A percentile compares a stretch with the other conserved stretches of the same genome.
These are phyloP conservation scores for Sinodicranocentrus sp. DNA, from an alignment of 2,888 invertebrate species.

Conservation along the genomic window DNA sequence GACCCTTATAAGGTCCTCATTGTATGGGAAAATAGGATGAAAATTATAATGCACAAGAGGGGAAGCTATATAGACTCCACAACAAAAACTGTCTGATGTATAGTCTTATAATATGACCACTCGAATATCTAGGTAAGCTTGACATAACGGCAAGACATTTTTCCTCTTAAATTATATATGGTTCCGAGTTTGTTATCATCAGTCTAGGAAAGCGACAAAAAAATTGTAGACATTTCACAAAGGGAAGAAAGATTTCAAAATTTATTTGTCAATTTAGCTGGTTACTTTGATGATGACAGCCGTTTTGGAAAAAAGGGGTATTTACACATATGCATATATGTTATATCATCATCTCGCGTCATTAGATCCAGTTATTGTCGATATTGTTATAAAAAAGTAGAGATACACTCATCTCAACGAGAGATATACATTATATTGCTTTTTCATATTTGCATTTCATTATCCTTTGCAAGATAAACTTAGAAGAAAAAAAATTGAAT, in stretches of 20 bases:
- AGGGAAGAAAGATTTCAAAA: neutral
- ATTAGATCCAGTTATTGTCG: slow-evolving; percentile 68
- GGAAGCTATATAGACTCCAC: too few species aligned
- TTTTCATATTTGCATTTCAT: slow-evolving; percentile 16
- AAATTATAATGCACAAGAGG: slow-evolving; percentile 16
- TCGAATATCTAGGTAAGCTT: slow-evolving; percentile 26
- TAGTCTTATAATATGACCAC: neutral
- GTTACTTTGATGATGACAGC: neutral
- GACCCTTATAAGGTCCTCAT: too few species aligned
- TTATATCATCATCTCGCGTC: slow-evolving; percentile 41
- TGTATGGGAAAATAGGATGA: too few species aligned
- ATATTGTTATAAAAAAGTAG: slow-evolving; percentile 22
- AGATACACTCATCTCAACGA: neutral
- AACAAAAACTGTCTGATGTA: too few species aligned
- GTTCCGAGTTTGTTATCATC: slow-evolving; percentile 19
- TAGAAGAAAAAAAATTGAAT: neutral
- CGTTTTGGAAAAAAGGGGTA: neutral
- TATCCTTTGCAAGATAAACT: slow-evolving; percentile 2
- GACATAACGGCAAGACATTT: slow-evolving; percentile 44
- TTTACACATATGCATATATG: neutral
- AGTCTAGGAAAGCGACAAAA: too few species aligned
- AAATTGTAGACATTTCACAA: slow-evolving; percentile 4
- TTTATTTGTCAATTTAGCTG: slow-evolving; percentile 18
- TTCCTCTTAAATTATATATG: slow-evolving; percentile 6
- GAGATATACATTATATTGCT: neutral